Evolutionary conservation across 2,888 invertebrate species (phyloP), one percentile per base, ranked within the genome.

Genomic region (Hololepta plana): DNA sequence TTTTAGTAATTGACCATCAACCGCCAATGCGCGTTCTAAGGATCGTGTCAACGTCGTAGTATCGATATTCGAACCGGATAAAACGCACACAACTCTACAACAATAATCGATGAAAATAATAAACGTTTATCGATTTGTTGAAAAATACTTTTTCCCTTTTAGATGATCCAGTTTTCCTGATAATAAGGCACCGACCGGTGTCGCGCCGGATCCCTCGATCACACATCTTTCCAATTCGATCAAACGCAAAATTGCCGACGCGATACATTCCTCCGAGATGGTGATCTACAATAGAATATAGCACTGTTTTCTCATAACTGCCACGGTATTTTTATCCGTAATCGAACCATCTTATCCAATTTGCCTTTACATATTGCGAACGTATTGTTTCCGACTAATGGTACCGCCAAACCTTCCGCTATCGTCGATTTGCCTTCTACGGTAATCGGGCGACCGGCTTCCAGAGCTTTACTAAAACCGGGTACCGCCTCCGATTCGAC

Each of bases 181-280:
- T 41, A 90, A 59, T 41, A 88, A 71, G 12, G 87, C 88, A 0
- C 87, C 88, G 7, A 91, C 57, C 1, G 80, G 80, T 2, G 74
- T 67, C 0, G 87, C 88, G 0, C 88, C 90, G 1, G 85, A 88
- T 1, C 90, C 90, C 49, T 90, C 90, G 11, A 88, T 84, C 8
- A 90, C 84, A 39, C 79, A 80, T 49, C 88, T 87, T 51, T 87
- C 85, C 36, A 72, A 62, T 47, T 87, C 85, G 4, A 81, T 72
- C 28, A 84, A 54, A 13, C 73, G 63, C 29, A 87, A 49, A 29
- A 85, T 84, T 2, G 82, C 73, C 32, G 82, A 65, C 2, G 85
- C 82, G 28, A 85, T 73, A 69, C 72, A 77, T 47, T 84, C 79
- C 49, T 76, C 84, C 46, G 72, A 72, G 2, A 85, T 81, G 15